phyloP scores from a whole-genome alignment of 2,113 vertebrate species.

The Lepus americanus region DNA sequence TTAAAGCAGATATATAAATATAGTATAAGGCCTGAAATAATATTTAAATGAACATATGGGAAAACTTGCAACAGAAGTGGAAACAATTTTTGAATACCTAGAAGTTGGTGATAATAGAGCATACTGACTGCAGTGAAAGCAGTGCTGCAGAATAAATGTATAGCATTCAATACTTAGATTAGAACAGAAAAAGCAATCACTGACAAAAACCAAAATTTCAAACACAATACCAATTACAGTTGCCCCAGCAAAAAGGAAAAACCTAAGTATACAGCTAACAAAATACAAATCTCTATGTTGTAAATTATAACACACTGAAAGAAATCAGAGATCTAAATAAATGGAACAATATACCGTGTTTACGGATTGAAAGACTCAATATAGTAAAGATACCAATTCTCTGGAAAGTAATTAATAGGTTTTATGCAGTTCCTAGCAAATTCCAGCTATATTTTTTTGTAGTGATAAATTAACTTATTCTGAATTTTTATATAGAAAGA shows the following conservation, averaged over 20 bases:
- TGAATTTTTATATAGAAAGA: too few species aligned
- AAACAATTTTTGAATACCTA: not conserved
- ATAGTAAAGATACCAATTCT: too few species aligned
- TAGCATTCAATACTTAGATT: too few species aligned
- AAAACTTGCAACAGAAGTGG: constrained; percentile 5
- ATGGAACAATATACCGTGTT: too few species aligned
- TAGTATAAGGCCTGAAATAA: not conserved
- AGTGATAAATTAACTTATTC: not conserved
- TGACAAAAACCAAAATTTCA: too few species aligned
- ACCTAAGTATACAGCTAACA: not conserved
- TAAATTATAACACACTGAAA: not conserved
- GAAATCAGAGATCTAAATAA: not conserved
- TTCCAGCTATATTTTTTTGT: not conserved
- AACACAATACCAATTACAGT: too few species aligned
- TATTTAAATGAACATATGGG: not conserved
- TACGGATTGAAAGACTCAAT: too few species aligned
- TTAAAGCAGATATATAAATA: not conserved
- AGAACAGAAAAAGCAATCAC: too few species aligned
- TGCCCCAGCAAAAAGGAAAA: not conserved
- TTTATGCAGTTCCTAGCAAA: not conserved
- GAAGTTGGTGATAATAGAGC: not conserved
- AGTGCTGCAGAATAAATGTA: not conserved
- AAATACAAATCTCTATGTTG: not conserved
- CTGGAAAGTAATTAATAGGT: not conserved
- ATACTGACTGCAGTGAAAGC: not conserved